Conservation (phyloP, 1,140 invertebrate genomes). For the Elysia chlorotica region DNA sequence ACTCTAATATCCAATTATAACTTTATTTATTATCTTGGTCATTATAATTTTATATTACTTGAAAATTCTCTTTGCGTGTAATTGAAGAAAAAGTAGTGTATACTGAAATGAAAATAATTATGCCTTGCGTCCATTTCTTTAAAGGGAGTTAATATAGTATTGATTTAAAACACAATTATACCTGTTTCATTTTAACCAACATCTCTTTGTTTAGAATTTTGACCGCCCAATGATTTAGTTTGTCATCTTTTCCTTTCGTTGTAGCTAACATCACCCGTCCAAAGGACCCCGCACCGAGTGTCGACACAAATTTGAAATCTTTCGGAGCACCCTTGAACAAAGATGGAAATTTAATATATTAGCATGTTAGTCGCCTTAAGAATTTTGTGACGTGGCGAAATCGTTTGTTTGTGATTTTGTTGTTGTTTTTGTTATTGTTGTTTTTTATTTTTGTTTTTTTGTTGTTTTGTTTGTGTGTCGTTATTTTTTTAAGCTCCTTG, state of each 20-base stretch:
- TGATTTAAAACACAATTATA: not conserved
- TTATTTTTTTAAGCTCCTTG: too few relatives aligned
- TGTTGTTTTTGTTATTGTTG: too few relatives aligned
- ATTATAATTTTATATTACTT: too few relatives aligned
- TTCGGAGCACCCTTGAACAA: not conserved
- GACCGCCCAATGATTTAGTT: not conserved
- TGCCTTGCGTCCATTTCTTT: too few relatives aligned
- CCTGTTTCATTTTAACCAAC: constrained; percentile 13
- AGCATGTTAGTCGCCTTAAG: not conserved
- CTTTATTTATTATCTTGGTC: not conserved
- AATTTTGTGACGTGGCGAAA: not conserved
- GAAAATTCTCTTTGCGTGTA: too few relatives aligned
- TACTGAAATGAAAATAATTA: too few relatives aligned
- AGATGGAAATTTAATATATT: not conserved
- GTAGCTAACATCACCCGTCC: constrained; percentile 5
- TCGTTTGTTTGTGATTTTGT: too few relatives aligned
- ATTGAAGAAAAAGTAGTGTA: too few relatives aligned
- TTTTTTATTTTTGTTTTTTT: too few relatives aligned
- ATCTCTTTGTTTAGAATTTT: constrained; percentile 21
- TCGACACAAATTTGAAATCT: not conserved
- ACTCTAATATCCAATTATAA: not conserved
- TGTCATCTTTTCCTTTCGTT: not conserved
- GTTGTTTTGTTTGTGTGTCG: too few relatives aligned
- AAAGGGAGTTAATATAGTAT: not conserved
- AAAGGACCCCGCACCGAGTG: constrained; percentile 15